Evolutionary conservation across 2,797 vertebrate species (phyloP).

Genomic region (Caiman crocodilus): DNA sequence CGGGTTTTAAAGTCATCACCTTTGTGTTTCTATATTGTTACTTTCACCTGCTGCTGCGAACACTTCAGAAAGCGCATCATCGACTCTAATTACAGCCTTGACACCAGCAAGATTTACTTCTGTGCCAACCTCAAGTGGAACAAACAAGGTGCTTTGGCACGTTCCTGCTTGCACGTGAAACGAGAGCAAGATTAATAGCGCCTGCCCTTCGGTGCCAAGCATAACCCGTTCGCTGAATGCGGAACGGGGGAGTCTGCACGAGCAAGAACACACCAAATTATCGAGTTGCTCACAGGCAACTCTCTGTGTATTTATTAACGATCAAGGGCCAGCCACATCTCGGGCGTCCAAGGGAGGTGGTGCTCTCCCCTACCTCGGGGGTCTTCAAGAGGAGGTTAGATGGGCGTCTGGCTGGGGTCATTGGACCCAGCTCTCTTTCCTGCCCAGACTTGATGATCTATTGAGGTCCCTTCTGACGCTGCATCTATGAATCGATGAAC

Average conservation of each 20-base stretch:
- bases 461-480: too few species aligned
- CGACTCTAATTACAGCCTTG: not conserved
- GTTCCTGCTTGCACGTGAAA: not conserved
- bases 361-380: too few species aligned
- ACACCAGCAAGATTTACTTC: not conserved
- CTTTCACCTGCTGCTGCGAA: constrained; percentile 59
- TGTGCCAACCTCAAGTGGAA: not conserved
- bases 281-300: not conserved
- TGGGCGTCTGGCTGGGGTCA: too few species aligned
- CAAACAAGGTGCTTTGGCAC: not conserved
- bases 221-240: not conserved
- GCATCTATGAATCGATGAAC: too few species aligned
- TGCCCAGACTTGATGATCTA: too few species aligned
- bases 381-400: too few species aligned
- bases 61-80: constrained; percentile 36
- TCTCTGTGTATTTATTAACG: too few species aligned
- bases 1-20: constrained; percentile 69
- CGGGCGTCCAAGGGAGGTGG: too few species aligned
- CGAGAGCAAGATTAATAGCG: not conserved
- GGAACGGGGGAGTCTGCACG: not conserved
- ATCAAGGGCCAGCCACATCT: too few species aligned
- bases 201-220: not conserved
- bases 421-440: too few species aligned
- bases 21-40: constrained; percentile 37
- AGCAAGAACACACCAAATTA: not conserved